Evolutionary conservation across 2,888 invertebrate genomes (phyloP).

Genomic region (Aproaerema taeniolella): DNA sequence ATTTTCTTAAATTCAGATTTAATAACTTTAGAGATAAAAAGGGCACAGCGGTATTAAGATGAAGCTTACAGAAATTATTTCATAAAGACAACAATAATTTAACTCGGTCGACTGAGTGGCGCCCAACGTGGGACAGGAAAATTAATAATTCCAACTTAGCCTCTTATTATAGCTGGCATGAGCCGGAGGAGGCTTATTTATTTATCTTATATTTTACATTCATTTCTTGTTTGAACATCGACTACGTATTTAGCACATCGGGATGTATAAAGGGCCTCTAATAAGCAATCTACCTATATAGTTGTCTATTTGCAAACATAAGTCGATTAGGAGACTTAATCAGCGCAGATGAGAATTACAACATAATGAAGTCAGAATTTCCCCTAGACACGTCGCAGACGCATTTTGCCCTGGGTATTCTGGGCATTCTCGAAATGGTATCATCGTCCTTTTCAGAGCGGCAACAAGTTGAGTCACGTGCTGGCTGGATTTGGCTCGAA

Average conservation of each 20-base stretch:
- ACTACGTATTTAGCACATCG: too few species aligned
- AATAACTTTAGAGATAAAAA: too few species aligned
- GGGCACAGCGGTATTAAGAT: slow-evolving; percentile 5
- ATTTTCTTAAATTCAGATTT: too few species aligned
- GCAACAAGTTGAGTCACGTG: slow-evolving; percentile 77
- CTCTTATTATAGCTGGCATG: too few species aligned
- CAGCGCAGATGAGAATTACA: neutral
- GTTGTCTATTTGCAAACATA: too few species aligned
- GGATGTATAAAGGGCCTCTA: too few species aligned
- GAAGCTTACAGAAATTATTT: slow-evolving; percentile 18
- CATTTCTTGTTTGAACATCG: too few species aligned
- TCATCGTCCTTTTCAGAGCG: slow-evolving; percentile 36
- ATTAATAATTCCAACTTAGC: slow-evolving; percentile 39
- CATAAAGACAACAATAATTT: slow-evolving; percentile 25
- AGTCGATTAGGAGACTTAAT: too few species aligned
- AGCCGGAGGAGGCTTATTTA: too few species aligned
- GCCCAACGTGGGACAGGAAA: slow-evolving; percentile 45
- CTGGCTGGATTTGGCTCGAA: slow-evolving; percentile 55
- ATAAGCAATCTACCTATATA: too few species aligned
- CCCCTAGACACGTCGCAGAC: slow-evolving; percentile 12
- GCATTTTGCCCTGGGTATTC: neutral
- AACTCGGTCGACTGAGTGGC: slow-evolving; percentile 36
- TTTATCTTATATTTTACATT: too few species aligned
- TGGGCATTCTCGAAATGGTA: slow-evolving; percentile 16
- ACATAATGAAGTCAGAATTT: slow-evolving; percentile 5